Conservation (phyloP, 2,888 invertebrate genomes). For the Eubasilissa splendida region DNA sequence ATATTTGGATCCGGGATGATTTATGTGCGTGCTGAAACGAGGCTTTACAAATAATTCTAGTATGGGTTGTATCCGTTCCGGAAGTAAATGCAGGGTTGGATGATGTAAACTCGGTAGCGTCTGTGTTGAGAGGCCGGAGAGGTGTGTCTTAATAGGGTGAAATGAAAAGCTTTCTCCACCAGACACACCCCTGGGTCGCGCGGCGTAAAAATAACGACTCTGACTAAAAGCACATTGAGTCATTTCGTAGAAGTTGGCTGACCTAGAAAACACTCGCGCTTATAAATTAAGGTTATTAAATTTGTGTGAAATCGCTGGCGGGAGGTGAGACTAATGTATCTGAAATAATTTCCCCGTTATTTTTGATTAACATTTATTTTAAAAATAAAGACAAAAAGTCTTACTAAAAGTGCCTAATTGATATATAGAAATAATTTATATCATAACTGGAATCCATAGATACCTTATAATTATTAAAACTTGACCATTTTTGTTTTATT, state of each 20-base stretch:
- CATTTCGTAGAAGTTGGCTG: constrained; percentile 13
- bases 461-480: too few species aligned
- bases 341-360: too few species aligned
- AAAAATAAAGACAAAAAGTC: too few species aligned
- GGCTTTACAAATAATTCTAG: constrained; percentile 13
- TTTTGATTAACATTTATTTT: too few species aligned
- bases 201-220: constrained; percentile 39
- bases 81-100: constrained; percentile 19
- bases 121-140: constrained; percentile 29
- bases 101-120: background rate
- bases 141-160: constrained; percentile 45
- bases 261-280: constrained; percentile 16
- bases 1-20: constrained; percentile 16
- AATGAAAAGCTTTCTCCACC: constrained; percentile 40
- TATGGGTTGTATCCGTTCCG: constrained; percentile 7
- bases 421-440: too few species aligned
- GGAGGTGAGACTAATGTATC: too few species aligned
- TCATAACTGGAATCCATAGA: too few species aligned
- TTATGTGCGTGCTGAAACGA: constrained; percentile 4
- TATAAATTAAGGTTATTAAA: constrained; percentile 32
- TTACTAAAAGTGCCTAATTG: too few species aligned
- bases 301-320: constrained; percentile 5
- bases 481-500: too few species aligned
- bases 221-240: constrained; percentile 39
- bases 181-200: constrained; percentile 45